Base-by-base conservation (phyloP, 2,888 invertebrate genomes). In the Phania funesta region DNA sequence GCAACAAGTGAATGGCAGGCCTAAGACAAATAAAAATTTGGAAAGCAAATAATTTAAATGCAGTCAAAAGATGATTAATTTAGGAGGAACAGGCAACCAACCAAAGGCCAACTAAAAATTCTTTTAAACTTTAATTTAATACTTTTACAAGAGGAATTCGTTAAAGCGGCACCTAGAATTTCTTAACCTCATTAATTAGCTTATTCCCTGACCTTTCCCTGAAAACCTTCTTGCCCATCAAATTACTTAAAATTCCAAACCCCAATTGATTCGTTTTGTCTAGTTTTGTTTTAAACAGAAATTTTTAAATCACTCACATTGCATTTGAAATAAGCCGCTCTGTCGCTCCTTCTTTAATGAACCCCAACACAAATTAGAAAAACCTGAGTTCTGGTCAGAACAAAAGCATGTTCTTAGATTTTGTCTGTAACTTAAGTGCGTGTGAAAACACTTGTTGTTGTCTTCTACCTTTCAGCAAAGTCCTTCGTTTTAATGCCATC, bases 391-490 rank as follows among this genome's bases (percentile, higher is more conserved):
- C 48, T 60, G 60, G 29, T 50, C 20, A 62, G 62, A 50, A 73
- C 29, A 29, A 62, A 32, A 73, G 22, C 73, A 41, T 13, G 67
- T 67, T 62, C 22, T n/a, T 18, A 48, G 18, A 22, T 41, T 62
- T 50, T 20, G 29, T 8, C 22, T 52, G 29, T 24, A 11, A 11
- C n/a, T 52, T 8, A 41, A 44, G 62, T 73, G 73, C 77, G 81
- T 81, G 81, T 81, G 56, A 81, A 73, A 81, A 77, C 68, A 73
- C 77, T 81, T 81, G 73, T 78, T 81, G 73, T 78, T 76, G 68
- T 54, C 32, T 64, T 13, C 44, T 68, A 50, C 70, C 73, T 83
- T 77, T 82, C 74, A 79, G 56, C 74, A 38, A 67, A 48, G 44
- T 67, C 48, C 58, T 76, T 48, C 46, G 38, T 58, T 52, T 46